Evolutionary conservation across 2,113 vertebrate genomes (phyloP).

Genomic region (Sceloporus undulatus): DNA sequence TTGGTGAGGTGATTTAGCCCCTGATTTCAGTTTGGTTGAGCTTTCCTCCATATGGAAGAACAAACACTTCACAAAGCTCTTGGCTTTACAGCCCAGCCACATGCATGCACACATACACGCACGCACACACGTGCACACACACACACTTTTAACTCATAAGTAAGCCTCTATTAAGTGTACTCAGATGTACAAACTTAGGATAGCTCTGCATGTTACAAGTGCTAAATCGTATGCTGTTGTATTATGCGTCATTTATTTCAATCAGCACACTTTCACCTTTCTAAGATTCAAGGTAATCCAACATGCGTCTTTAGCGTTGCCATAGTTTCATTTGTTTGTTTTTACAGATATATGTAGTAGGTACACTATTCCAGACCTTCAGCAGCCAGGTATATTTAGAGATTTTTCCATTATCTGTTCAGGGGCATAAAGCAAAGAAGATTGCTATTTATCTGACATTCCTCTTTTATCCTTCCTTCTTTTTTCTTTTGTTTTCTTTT

Average conservation of each 20-base stretch:
- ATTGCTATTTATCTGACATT: slow-evolving; percentile 34
- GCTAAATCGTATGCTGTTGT: not conserved
- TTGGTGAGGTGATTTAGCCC: not conserved
- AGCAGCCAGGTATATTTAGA: slow-evolving; percentile 55
- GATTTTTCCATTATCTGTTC: slow-evolving; percentile 55
- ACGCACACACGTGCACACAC: not conserved
- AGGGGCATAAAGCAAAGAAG: slow-evolving; percentile 49
- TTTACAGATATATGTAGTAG: slow-evolving; percentile 10
- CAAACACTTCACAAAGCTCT: not conserved
- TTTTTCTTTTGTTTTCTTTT: not conserved
- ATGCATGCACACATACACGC: no score
- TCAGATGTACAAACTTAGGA: not conserved
- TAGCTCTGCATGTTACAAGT: not conserved
- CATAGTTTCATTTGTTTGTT: slow-evolving; percentile 56
- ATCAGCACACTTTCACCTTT: slow-evolving; percentile 45
- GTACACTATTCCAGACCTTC: slow-evolving; percentile 53
- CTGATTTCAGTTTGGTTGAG: not conserved
- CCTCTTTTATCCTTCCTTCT: not conserved
- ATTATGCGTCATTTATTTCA: slow-evolving; percentile 50
- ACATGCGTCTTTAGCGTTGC: slow-evolving; percentile 52
- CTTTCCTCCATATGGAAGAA: not conserved
- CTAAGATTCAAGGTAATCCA: slow-evolving; percentile 59
- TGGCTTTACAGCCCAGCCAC: not conserved
- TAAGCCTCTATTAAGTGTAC: not conserved
- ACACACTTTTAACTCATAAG: not conserved